Evolutionary conservation across 2,888 invertebrate genomes (phyloP), one percentile per base, ranked within the genome.

Genomic region (Netelia virgata): DNA sequence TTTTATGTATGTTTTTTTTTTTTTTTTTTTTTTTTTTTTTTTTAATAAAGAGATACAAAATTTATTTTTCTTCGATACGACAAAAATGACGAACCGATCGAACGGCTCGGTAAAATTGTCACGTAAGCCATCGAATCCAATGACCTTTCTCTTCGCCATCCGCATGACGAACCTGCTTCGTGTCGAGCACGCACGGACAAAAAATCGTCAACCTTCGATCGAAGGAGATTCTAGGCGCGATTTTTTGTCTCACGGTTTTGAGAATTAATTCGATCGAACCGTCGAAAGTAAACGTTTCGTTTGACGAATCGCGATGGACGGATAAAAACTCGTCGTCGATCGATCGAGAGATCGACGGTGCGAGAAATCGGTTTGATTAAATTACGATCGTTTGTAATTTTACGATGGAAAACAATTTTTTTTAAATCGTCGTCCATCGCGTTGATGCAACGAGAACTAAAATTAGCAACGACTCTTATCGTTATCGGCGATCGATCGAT

Each of bases 71-170:
- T 28, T 28, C 28, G 5, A 28, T 28, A 28, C 3, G 28, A 28
- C 28, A 28, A 28, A 28, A 28, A 28, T 28, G 28, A 28, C 28
- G 28, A 28, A 28, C 5, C 28, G 28, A 28, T 28, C 5, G 3
- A 55, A 20, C 23, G n/a, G 11, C 36, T 28, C 55, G 6, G 50
- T 77, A 77, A 47, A 69, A 63, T 77, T 28, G 23, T 63, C 69
- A 41, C 69, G 61, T 10, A n/a, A 11, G 16, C 11, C 18, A 77
- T 28, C 20, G 47, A 41, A 10, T 55, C 23, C 5, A 77, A 23
- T 63, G 70, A 70, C 63, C 61, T 77, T 77, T 53, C 53, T 16
- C 28, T 70, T 9, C 6, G 28, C 23, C 8, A 53, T 41, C 47
- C 57, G 36, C 28, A 69, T 18, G 66, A 47, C 47, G 47, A 47